These are phyloP conservation scores for Phataginus tetradactyla DNA, from an alignment of 2,797 vertebrate species.

Conservation along the genomic window DNA sequence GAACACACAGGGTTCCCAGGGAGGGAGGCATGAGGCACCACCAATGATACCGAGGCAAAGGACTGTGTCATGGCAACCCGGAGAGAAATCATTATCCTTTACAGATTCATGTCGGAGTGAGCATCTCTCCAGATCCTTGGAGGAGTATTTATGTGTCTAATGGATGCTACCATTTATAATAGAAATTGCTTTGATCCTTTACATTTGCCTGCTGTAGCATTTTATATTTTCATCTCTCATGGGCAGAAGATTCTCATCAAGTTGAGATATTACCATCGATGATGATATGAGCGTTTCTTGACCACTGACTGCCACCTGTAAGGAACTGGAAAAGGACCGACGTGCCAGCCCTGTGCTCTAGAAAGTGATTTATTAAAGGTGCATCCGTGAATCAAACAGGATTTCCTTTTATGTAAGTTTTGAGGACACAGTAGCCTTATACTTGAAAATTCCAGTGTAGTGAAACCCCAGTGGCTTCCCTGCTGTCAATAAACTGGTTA, in stretches of 20 bases:
- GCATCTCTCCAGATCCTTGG: neutral
- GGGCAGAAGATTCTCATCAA: neutral
- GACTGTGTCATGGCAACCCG: neutral
- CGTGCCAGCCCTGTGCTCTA: neutral
- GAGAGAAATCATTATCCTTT: neutral
- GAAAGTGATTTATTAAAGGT: neutral
- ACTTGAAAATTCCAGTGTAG: constrained; percentile 57
- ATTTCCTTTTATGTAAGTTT: constrained; percentile 18
- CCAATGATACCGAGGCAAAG: neutral
- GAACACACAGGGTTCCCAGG: neutral
- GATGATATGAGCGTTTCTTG: neutral
- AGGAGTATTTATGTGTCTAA: fast-evolving
- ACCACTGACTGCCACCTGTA: neutral
- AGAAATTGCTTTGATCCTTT: neutral
- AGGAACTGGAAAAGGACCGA: neutral
- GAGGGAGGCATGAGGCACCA: neutral
- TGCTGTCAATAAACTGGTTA: constrained; percentile 15
- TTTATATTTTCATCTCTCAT: neutral
- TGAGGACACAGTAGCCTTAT: neutral
- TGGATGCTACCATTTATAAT: neutral
- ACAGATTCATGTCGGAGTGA: neutral
- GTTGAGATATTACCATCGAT: neutral
- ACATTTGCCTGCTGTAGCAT: neutral
- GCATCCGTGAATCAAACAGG: neutral
- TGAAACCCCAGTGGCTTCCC: constrained; percentile 54